These are phyloP conservation scores for Chrysaora quinquecirrha DNA, from an alignment of 30 jellyfish, hydroid and myxozoan species.

Conservation along the genomic window DNA sequence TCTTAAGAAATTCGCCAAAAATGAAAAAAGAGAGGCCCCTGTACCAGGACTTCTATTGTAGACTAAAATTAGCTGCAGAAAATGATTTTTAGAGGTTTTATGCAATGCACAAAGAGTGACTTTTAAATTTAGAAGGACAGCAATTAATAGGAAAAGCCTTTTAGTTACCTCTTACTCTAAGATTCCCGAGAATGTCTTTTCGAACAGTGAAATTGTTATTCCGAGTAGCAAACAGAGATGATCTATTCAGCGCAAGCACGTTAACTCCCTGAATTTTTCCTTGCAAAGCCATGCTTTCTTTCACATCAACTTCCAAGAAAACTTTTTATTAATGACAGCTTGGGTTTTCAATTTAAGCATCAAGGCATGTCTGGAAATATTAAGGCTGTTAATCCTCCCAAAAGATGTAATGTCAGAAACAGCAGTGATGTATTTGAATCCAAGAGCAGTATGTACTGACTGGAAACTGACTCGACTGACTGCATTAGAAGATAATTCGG, in stretches of 20 bases:
- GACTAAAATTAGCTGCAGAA: too few relatives aligned
- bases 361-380: constrained; percentile 47
- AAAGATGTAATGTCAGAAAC: constrained; percentile 10
- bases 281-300: constrained; percentile 21
- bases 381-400: constrained; percentile 66
- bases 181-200: constrained; percentile 64
- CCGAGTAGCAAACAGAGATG: constrained; percentile 61
- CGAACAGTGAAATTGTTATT: constrained; percentile 51
- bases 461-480: constrained; percentile 35
- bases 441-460: constrained; percentile 30
- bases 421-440: constrained; percentile 2
- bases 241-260: constrained; percentile 36
- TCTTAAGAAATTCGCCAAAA: too few relatives aligned
- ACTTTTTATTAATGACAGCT: constrained; percentile 62
- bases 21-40: too few relatives aligned
- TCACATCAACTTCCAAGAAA: constrained; percentile 24
- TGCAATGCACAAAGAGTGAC: too few relatives aligned
- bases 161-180: constrained; percentile 68
- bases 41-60: too few relatives aligned
- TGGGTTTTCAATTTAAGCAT: constrained; percentile 56
- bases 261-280: constrained; percentile 58
- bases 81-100: too few relatives aligned
- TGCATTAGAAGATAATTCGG: constrained; percentile 40
- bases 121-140: too few relatives aligned
- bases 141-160: too few relatives aligned